Percentiles rank a stretch among this genome's conserved stretches.
Evolutionary conservation across 2,113 vertebrate species (phyloP).

Genomic region (Odocoileus hemionus): DNA sequence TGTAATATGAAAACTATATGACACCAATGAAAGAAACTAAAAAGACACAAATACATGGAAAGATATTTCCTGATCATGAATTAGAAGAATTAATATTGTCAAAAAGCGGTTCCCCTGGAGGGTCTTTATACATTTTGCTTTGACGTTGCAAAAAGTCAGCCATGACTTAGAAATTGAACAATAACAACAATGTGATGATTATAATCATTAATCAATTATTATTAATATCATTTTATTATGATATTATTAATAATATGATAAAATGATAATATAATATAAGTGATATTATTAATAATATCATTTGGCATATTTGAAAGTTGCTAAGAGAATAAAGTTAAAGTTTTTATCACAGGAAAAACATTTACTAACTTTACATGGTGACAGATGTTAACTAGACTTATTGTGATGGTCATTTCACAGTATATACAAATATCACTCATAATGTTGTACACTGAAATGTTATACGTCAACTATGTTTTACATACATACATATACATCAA

Average conservation of each 20-base stretch:
- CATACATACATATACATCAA: background rate
- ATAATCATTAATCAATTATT: background rate
- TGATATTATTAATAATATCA: background rate
- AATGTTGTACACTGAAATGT: background rate
- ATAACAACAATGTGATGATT: background rate
- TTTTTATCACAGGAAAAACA: background rate
- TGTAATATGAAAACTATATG: background rate
- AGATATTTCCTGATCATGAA: background rate
- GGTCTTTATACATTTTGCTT: background rate
- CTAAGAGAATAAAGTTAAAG: background rate
- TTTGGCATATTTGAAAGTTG: background rate
- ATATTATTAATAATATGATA: too few relatives aligned
- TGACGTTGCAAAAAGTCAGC: background rate
- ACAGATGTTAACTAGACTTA: background rate
- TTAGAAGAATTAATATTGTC: background rate
- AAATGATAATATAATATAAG: too few relatives aligned
- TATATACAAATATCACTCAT: background rate
- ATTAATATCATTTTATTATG: background rate
- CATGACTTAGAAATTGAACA: background rate
- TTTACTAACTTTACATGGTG: background rate
- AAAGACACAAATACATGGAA: background rate
- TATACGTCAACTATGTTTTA: background rate
- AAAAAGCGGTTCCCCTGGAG: background rate
- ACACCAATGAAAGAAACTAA: background rate
- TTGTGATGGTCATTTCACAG: background rate